Evolutionary conservation across 2,113 vertebrate genomes (phyloP), one percentile per base, ranked within the genome.

Genomic region (Macrotus californicus): DNA sequence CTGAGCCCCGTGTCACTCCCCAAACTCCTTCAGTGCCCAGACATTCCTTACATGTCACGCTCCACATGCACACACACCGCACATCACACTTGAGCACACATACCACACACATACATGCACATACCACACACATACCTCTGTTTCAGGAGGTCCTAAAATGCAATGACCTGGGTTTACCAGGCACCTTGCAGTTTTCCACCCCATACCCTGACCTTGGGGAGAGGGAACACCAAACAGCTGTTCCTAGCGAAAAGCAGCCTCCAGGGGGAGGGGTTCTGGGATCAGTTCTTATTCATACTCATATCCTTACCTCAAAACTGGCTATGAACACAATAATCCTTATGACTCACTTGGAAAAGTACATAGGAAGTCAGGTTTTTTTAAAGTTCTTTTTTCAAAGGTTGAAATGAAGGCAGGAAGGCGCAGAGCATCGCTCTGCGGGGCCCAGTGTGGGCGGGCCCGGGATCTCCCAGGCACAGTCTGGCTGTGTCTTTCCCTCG

Each of bases 301-400:
- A 19, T 34, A 43, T 72, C 59, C 80, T 82, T 66, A 88, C 39
- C 54, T 93, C 72, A 77, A 54, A 87, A 90, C 24, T 61, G 41
- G 36, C 79, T 67, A 66, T 87, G 34, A 54, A 48, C 21, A 10
- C 26, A 48, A 92, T 75, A 41, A 26, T 54, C 31, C 77, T 52
- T 34, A 31, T 39, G 80, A 75, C 22, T 95, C 50, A 85, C 26
- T 92, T 84, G 67, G 66, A 93, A 94, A 87, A 72, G 24, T 15
- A 85, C 39, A 77, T 31, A 48, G 87, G 52, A 91, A 91, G 67
- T 80, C 12, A 76, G 31, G 3, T 2, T 46, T 69, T 18, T 66
- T 59, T 36, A 3, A 39, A 72, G 72, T 52, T 12, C 29, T 41
- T 86, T 86, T 54, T 81, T 69, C 70, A 41, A 77, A 67, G 7